phyloP scores from a whole-genome alignment of 2,113 vertebrate species.

The Brevimyrus niger region DNA sequence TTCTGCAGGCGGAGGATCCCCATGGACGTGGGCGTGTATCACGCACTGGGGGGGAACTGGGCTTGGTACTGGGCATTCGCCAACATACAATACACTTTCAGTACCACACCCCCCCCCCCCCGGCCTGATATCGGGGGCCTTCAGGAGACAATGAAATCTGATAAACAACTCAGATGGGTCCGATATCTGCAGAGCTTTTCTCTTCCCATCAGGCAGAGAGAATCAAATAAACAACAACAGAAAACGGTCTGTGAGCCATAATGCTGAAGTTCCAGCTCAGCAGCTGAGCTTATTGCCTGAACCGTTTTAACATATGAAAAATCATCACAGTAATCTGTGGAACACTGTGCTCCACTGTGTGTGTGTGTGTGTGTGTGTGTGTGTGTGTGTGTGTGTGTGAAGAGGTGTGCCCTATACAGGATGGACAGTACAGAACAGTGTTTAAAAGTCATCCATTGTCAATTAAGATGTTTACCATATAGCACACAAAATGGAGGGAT shows the following conservation, averaged over 20 bases:
- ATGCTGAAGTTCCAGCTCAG: constrained; percentile 42
- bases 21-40: constrained; percentile 33
- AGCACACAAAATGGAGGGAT: not conserved
- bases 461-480: not conserved
- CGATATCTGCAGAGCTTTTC: constrained; percentile 12
- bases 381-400: not conserved
- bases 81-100: not conserved
- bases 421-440: not conserved
- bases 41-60: constrained; percentile 20
- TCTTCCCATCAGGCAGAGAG: constrained; percentile 31
- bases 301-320: constrained; percentile 30
- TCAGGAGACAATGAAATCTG: not conserved
- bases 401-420: not conserved
- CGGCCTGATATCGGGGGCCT: not conserved
- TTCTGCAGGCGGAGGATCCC: constrained; percentile 43
- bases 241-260: constrained; percentile 47
- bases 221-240: constrained; percentile 57
- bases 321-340: constrained; percentile 5
- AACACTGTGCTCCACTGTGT: not conserved
- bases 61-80: constrained; percentile 40
- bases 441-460: not conserved
- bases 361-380: not conserved
- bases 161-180: constrained; percentile 8
- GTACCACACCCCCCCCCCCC: not conserved
- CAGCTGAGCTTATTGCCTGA: constrained; percentile 35